Evolutionary conservation across 2,113 vertebrate species (phyloP).

Genomic region (rabbit (Oryctolagus cuniculus)): DNA sequence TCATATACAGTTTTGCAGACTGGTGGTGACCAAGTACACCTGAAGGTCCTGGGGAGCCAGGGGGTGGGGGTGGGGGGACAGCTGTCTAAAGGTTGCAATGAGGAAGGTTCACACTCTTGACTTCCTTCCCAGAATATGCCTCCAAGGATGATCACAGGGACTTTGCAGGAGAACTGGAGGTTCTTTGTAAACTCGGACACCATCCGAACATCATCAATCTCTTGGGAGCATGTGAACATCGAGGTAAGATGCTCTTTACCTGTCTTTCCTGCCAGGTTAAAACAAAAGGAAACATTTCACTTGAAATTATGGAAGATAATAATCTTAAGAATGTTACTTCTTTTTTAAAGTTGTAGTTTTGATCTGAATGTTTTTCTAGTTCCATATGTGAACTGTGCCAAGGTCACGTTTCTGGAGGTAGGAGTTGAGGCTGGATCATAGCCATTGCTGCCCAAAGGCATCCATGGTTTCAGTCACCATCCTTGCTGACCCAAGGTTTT

Average conservation of each 20-base stretch:
- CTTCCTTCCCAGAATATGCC: slow-evolving; percentile 91
- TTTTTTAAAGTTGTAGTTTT: slow-evolving; percentile 1
- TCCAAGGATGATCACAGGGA: slow-evolving; percentile 95
- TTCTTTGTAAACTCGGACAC: slow-evolving; percentile 94
- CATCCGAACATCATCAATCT: slow-evolving; percentile 95
- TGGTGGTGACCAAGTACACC: not conserved
- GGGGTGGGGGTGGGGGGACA: not conserved
- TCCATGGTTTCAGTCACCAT: fast-evolving
- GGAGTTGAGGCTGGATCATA: not conserved
- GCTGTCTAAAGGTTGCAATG: not conserved
- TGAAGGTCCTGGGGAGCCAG: not conserved
- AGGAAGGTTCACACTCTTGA: not conserved
- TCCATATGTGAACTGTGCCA: not conserved
- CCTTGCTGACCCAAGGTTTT: not conserved
- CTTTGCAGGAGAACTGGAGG: slow-evolving; percentile 94
- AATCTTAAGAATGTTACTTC: slow-evolving; percentile 4
- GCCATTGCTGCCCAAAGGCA: not conserved
- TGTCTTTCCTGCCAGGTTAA: not conserved
- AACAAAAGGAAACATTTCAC: slow-evolving; percentile 27
- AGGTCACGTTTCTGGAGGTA: not conserved
- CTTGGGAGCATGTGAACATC: slow-evolving; percentile 94
- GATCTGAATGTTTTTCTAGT: not conserved
- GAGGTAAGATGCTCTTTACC: slow-evolving; percentile 86
- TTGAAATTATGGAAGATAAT: slow-evolving; percentile 31
- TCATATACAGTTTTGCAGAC: not conserved